Evolutionary conservation across 2,888 invertebrate genomes (phyloP), one percentile per base, ranked within the genome.

Genomic region (Steinernema carpocapsae): DNA sequence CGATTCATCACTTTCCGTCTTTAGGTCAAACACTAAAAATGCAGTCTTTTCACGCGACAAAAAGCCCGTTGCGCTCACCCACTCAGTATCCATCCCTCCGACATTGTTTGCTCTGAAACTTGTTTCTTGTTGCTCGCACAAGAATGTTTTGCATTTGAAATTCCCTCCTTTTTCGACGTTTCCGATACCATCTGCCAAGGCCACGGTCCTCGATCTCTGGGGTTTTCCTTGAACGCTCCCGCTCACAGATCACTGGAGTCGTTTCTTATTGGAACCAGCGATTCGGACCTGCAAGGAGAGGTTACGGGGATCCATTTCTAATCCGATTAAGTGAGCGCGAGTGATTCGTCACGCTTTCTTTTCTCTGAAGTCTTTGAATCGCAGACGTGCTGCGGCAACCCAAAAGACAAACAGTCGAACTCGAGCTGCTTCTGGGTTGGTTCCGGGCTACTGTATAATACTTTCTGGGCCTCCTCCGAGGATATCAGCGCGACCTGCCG

Each of bases 151-250:
- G 37, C 10, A 64, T 26, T 64, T 29, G 19, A 32, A 48, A 32
- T 32, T 64, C 56, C 24, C 56, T 56, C 56, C 56, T 56, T 32
- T n/a, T 26, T 32, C 64, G 64, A 32, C 64, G 64, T 29, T 64
- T 29, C 64, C 17, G 64, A 64, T 64, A 64, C 64, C 17, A 64
- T 64, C 64, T 64, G 22, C 64, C 64, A 64, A 29, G 64, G 64
- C 64, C 64, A 17, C 64, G n/a, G n/a, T n/a, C n/a, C n/a, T n/a
- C 32, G 17, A 32, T 32, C 19, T 26, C 22, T 26, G 2, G n/a
- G 7, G 19, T 14, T 48, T 14, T 14, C 14, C 14, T 17, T 14
- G 19, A 14, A 2, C 48, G 17, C 48, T 19, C 14, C 14, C 32
- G 32, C 32, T 29, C 64, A 32, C 32, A 12, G 29, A 64, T 32